Evolutionary conservation across 2,888 invertebrate genomes (phyloP), one percentile per base, ranked within the genome.

Genomic region (Pterostichus niger): DNA sequence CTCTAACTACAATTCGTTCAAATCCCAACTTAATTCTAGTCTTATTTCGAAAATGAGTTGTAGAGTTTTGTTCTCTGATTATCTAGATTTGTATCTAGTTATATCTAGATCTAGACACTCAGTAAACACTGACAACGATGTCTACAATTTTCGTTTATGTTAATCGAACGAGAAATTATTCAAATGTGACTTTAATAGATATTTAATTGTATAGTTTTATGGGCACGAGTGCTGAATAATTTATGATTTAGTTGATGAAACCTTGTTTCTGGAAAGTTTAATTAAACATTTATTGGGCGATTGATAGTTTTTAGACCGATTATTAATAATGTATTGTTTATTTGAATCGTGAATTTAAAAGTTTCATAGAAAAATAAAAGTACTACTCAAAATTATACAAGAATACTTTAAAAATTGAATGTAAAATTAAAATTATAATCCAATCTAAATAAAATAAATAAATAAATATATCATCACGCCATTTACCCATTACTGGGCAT

Each of bases 171-270:
- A 5, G 31, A 11, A 59, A 59, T 59, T 59, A 59, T 59, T 59
- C 59, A 59, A 59, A 59, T 59, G 59, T 59, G 24, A 59, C 59
- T 59, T 59, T 59, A 59, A 59, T 59, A 59, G 59, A 59, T 59
- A 31, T 59, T 59, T 59, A 59, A 59, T 59, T 59, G 59, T 59
- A 59, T 59, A 24, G 59, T 59, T 59, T 40, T 24, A 11, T 59
- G 17, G 59, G 59, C 59, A 59, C 59, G 59, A 59, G 59, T 59
- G 31, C 31, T 59, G 59, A 59, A 59, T 59, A 24, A 59, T 59
- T 59, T 59, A 59, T 59, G 59, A 59, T 24, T 59, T 59, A 10
- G 54, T 24, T 59, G 59, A 59, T 59, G 59, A 24, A 59, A 40
- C 40, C 40, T 15, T 15, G 13, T 56, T 56, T 49, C 54, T 3